phyloP scores from a whole-genome alignment of 1,140 invertebrate species.

The Wiebesia pumilae region DNA sequence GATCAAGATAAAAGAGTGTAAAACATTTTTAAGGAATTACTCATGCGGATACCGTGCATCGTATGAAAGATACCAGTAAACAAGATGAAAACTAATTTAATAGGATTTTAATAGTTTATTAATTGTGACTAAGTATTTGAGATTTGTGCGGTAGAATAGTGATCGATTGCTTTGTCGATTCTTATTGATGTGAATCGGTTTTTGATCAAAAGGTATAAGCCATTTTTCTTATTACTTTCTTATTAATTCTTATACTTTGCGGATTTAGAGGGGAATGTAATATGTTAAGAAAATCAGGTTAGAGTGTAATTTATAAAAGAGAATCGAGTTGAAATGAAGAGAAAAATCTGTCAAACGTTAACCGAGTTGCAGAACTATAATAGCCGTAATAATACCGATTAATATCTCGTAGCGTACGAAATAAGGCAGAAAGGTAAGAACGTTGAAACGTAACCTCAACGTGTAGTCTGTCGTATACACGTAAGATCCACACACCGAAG shows the following conservation, averaged over 20 bases:
- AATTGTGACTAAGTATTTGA: conserved; percentile 7
- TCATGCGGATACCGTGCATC: too few relatives aligned
- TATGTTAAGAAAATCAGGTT: too few relatives aligned
- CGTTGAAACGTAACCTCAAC: not conserved
- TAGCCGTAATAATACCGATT: not conserved
- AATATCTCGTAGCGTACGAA: not conserved
- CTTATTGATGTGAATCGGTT: not conserved
- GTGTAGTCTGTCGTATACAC: not conserved
- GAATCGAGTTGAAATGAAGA: too few relatives aligned
- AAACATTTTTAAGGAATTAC: too few relatives aligned
- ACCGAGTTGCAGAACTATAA: too few relatives aligned
- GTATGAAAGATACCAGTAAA: too few relatives aligned
- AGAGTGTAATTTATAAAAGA: too few relatives aligned
- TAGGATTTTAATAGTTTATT: not conserved
- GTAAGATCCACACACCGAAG: not conserved
- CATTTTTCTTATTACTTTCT: not conserved
- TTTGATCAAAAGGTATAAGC: conserved; percentile 2
- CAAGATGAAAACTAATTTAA: not conserved
- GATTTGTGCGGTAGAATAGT: conserved; percentile 7
- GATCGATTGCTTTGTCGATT: not conserved
- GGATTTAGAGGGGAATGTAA: not conserved
- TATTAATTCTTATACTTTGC: not conserved
- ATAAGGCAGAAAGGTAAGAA: not conserved
- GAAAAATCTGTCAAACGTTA: too few relatives aligned
- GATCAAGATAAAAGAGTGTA: too few relatives aligned